A percentile compares a stretch with the other conserved stretches of the same genome.
Evolutionary conservation across 2,888 invertebrate genomes (phyloP).

Genomic region (Bruchidius siliquastri): DNA sequence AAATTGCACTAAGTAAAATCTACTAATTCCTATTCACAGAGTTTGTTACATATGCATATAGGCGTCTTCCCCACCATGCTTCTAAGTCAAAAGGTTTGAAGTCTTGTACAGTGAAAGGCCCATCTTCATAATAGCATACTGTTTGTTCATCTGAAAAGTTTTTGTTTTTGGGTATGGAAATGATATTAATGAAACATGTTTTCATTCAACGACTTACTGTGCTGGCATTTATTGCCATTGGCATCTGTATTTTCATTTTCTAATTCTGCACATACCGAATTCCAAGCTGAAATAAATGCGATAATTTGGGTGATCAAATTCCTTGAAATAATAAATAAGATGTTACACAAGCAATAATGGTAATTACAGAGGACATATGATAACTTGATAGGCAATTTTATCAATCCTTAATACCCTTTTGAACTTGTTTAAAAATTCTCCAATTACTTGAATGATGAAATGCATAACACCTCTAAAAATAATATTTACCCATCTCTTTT

Average conservation of each 20-base stretch:
- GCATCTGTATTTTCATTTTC: constrained; percentile 40
- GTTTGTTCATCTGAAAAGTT: constrained; percentile 40
- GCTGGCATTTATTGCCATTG: constrained; percentile 52
- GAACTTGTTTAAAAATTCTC: no score
- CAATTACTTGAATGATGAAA: no score
- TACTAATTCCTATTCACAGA: constrained; percentile 46
- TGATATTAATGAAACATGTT: not conserved
- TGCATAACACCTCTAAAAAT: no score
- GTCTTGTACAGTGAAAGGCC: constrained; percentile 65
- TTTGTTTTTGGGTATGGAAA: not conserved
- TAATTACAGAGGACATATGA: no score
- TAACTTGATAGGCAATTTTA: no score
- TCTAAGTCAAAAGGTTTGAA: constrained; percentile 89
- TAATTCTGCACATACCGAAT: constrained; percentile 46
- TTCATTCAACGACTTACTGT: constrained; percentile 31
- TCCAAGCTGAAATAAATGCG: constrained; percentile 58
- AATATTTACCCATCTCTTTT: no score
- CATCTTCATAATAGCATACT: constrained; percentile 66
- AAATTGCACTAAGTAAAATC: constrained; percentile 1
- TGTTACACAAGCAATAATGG: not conserved
- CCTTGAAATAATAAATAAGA: no score
- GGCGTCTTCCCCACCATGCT: constrained; percentile 84
- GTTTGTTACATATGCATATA: constrained; percentile 81
- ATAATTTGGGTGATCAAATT: no score
- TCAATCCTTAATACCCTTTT: no score